phyloP scores from a whole-genome alignment of 2,888 invertebrate genomes.

The Cosmopolites sordidus region DNA sequence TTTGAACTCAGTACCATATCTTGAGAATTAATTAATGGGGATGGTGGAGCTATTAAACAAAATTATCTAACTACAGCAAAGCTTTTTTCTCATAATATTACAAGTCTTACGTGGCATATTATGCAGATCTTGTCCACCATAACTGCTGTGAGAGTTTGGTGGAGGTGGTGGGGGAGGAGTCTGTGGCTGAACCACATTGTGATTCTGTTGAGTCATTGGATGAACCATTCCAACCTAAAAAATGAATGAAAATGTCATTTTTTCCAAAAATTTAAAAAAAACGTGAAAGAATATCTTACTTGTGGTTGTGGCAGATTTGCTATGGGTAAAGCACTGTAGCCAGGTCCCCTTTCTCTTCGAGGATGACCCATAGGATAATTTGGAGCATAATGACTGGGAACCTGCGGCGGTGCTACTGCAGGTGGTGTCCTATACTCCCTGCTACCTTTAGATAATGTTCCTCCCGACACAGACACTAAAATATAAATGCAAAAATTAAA shows the following conservation, averaged over 20 bases:
- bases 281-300: background rate
- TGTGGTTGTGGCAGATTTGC: slow-evolving; percentile 42
- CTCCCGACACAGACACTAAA: slow-evolving; percentile 41
- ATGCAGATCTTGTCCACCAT: slow-evolving; percentile 30
- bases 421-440: slow-evolving; percentile 93
- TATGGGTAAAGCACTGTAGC: slow-evolving; percentile 82
- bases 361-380: slow-evolving; percentile 86
- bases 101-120: slow-evolving; percentile 72
- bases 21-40: slow-evolving; percentile 61
- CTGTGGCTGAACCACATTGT: slow-evolving; percentile 47
- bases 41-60: slow-evolving; percentile 68
- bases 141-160: slow-evolving; percentile 53
- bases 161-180: slow-evolving; percentile 64
- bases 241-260: background rate
- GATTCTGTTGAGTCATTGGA: slow-evolving; percentile 56
- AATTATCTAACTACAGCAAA: background rate
- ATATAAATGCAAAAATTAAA: background rate
- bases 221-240: slow-evolving; percentile 76
- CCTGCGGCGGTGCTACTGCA: slow-evolving; percentile 92
- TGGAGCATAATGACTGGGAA: slow-evolving; percentile 94
- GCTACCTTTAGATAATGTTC: slow-evolving; percentile 62
- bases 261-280: too few relatives aligned
- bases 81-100: background rate
- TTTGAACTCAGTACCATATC: slow-evolving; percentile 56
- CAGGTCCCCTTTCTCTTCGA: slow-evolving; percentile 59